Percentiles rank a stretch among this genome's conserved stretches.
Evolutionary conservation across 2,113 vertebrate genomes (phyloP).

Genomic region (Upupa epops): DNA sequence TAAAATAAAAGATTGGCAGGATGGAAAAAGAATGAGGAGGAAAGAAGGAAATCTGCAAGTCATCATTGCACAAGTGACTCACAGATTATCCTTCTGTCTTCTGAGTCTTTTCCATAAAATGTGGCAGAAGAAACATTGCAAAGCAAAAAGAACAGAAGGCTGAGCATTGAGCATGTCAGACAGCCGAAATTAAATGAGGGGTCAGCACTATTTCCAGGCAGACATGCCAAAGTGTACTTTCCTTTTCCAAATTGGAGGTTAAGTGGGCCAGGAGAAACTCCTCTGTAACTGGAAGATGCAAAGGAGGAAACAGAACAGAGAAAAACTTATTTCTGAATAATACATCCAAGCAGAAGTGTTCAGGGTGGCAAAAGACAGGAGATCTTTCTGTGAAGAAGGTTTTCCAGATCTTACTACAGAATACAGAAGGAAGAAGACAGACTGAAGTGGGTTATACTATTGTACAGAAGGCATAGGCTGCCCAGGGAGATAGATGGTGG

Average conservation of each 20-base stretch:
- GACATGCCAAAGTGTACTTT: neutral
- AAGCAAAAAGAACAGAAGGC: constrained; percentile 17
- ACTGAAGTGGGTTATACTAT: no score
- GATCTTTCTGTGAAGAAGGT: neutral
- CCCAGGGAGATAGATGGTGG: no score
- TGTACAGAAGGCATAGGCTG: no score
- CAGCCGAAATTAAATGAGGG: neutral
- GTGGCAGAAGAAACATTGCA: constrained; percentile 34
- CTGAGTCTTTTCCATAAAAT: constrained; percentile 40
- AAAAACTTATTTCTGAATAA: neutral
- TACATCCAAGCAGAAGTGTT: neutral
- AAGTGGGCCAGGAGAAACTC: neutral
- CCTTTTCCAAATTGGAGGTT: neutral
- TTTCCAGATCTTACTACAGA: neutral
- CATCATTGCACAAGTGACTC: constrained; percentile 35
- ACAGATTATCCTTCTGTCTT: constrained; percentile 30
- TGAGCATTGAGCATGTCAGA: neutral
- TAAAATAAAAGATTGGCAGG: neutral
- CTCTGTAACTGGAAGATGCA: neutral
- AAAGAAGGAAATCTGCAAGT: constrained; percentile 43
- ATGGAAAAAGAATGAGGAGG: neutral
- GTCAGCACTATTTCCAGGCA: constrained; percentile 19
- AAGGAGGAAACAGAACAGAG: neutral
- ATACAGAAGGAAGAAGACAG: neutral
- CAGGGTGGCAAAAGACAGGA: neutral